Percentiles rank a stretch among this genome's conserved stretches.
phyloP scores from a whole-genome alignment of 92 coral and sea anemone genomes.

The Parazoanthus swiftii region DNA sequence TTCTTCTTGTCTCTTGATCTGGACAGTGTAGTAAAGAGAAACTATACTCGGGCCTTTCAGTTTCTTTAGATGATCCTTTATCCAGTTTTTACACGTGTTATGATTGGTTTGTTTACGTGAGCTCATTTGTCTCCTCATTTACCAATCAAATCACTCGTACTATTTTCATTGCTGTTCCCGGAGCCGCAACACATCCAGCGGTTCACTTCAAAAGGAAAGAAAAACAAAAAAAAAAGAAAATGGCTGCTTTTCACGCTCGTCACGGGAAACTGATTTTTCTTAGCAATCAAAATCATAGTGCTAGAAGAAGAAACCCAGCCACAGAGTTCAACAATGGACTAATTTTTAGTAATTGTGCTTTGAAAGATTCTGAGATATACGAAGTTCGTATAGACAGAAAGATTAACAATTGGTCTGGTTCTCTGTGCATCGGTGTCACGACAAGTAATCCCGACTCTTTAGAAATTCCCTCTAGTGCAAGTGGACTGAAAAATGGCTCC shows the following conservation, averaged over 20 bases:
- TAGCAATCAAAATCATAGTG: slow-evolving; percentile 75
- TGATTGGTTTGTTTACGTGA: no score
- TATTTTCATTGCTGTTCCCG: slow-evolving; percentile 47
- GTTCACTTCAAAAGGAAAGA: slow-evolving; percentile 41
- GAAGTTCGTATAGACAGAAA: slow-evolving; percentile 87
- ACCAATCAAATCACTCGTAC: slow-evolving; percentile 15
- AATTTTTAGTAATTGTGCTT: slow-evolving; percentile 71
- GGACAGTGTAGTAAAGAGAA: no score
- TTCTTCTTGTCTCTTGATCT: no score
- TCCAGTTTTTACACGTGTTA: no score
- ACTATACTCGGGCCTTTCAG: no score
- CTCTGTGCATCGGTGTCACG: slow-evolving; percentile 90
- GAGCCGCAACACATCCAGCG: slow-evolving; percentile 49
- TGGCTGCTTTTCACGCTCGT: slow-evolving; percentile 83
- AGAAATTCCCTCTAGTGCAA: slow-evolving; percentile 85
- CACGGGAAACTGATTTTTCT: slow-evolving; percentile 87
- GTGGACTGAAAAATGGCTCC: slow-evolving; percentile 90
- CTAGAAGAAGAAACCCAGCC: slow-evolving; percentile 83
- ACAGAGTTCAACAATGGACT: slow-evolving; percentile 96
- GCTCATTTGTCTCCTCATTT: no score
- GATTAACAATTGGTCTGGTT: slow-evolving; percentile 91
- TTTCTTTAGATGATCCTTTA: no score
- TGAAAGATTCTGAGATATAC: slow-evolving; percentile 68
- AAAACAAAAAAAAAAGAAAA: slow-evolving; percentile 45
- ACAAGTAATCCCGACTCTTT: slow-evolving; percentile 70